A percentile compares a stretch with the other conserved stretches of the same genome.
These are phyloP conservation scores for Cabera pusaria DNA, from an alignment of 2,888 invertebrate species.

Conservation along the genomic window DNA sequence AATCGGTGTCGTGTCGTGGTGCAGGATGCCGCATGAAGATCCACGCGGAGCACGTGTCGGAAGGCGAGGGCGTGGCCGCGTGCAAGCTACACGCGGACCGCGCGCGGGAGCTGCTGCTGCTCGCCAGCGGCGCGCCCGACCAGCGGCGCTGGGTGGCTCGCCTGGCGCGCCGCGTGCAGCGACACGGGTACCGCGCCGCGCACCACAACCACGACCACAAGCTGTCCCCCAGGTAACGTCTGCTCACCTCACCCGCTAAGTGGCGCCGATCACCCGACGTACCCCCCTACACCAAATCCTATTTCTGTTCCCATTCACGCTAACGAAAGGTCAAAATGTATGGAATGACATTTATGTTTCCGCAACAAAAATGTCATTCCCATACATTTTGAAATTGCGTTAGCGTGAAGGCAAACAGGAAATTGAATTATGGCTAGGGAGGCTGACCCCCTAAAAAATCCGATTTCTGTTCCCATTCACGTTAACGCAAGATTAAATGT, in stretches of 20 bases:
- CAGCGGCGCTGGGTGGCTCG: constrained; percentile 97
- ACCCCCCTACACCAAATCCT: too few relatives aligned
- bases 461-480: too few relatives aligned
- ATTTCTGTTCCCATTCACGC: too few relatives aligned
- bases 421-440: too few relatives aligned
- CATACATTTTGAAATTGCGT: too few relatives aligned
- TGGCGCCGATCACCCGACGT: too few relatives aligned
- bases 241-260: constrained; percentile 62
- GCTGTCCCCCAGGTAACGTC: constrained; percentile 52
- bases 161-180: constrained; percentile 95
- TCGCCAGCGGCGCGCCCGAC: constrained; percentile 93
- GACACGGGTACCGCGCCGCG: constrained; percentile 96
- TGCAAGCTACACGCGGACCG: constrained; percentile 98
- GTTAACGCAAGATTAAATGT: too few relatives aligned
- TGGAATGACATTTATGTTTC: too few relatives aligned
- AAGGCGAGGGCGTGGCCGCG: constrained; percentile 91
- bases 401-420: too few relatives aligned
- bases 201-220: constrained; percentile 75
- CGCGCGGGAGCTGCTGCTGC: constrained; percentile 96
- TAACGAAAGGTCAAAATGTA: too few relatives aligned
- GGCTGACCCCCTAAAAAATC: too few relatives aligned
- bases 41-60: constrained; percentile 97
- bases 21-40: constrained; percentile 97
- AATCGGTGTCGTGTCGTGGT: not conserved
- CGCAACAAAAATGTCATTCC: too few relatives aligned